Evolutionary conservation across 2,888 invertebrate species (phyloP).

Genomic region (Dolichopus griseipennis): DNA sequence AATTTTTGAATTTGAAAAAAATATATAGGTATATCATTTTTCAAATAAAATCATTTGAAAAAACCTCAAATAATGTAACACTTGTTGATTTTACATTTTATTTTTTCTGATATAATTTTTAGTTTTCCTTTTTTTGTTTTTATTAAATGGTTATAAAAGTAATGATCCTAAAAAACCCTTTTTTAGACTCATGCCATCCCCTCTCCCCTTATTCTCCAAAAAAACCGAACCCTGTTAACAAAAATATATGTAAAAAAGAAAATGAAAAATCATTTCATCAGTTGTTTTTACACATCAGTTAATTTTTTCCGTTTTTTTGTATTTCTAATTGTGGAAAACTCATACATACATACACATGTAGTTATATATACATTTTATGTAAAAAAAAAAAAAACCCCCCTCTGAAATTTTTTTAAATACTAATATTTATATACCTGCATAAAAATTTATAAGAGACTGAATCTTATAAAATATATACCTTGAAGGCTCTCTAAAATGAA

Average conservation of each 20-base stretch:
- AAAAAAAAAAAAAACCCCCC: no score
- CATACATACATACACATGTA: no score
- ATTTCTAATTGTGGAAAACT: no score
- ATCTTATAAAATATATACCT: background rate
- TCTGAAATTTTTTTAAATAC: no score
- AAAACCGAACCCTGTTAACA: background rate
- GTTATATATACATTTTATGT: no score
- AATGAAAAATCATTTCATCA: background rate
- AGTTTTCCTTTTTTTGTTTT: no score
- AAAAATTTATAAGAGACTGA: background rate
- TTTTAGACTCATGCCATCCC: no score
- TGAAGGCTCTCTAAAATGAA: constrained; percentile 6
- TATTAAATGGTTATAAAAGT: background rate
- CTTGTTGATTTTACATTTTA: background rate
- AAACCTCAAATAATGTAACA: no score
- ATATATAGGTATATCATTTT: background rate
- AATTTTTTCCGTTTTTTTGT: background rate
- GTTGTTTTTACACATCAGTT: background rate
- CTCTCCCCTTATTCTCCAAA: background rate
- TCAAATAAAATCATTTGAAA: background rate
- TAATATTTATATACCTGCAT: no score
- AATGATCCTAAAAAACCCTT: background rate
- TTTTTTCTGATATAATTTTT: background rate
- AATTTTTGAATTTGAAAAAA: background rate
- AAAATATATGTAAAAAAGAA: no score